Evolutionary conservation across 2,113 vertebrate species (phyloP).

Genomic region (Bothrops jararaca): DNA sequence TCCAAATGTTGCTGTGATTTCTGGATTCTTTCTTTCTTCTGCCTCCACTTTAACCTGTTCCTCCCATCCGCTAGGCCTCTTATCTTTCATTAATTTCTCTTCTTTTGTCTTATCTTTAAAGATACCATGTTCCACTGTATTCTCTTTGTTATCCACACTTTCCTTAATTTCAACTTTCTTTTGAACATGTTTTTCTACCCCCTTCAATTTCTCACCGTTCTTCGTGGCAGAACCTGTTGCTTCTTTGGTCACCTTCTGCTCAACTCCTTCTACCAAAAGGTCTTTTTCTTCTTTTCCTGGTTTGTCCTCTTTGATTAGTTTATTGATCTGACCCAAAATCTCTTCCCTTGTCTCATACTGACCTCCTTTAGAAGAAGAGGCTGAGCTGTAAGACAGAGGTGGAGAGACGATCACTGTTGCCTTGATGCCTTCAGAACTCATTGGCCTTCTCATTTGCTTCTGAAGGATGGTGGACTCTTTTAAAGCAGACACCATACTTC

Average conservation of each 20-base stretch:
- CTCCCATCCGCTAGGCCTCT: constrained; percentile 52
- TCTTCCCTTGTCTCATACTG: constrained; percentile 56
- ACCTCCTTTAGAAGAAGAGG: constrained; percentile 37
- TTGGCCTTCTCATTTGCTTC: constrained; percentile 27
- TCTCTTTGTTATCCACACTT: constrained; percentile 24
- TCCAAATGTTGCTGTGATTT: constrained; percentile 14
- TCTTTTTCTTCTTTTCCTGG: constrained; percentile 44
- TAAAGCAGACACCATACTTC: constrained; percentile 46
- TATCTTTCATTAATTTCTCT: constrained; percentile 49
- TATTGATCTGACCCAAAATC: constrained; percentile 27
- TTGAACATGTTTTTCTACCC: constrained; percentile 44
- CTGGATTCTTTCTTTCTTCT: constrained; percentile 36
- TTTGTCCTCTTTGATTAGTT: constrained; percentile 47
- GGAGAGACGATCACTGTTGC: constrained; percentile 38
- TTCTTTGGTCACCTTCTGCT: constrained; percentile 34
- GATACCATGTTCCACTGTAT: background rate
- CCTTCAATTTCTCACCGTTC: constrained; percentile 26
- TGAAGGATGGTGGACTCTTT: constrained; percentile 41
- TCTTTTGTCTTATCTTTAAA: constrained; percentile 7
- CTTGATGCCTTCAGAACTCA: constrained; percentile 32
- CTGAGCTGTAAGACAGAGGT: constrained; percentile 45
- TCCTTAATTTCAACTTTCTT: constrained; percentile 43
- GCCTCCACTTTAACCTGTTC: constrained; percentile 56
- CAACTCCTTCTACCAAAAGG: constrained; percentile 36
- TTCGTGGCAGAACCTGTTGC: background rate